Evolutionary conservation across 2,888 invertebrate species (phyloP).

Genomic region (Lepas anatifera): DNA sequence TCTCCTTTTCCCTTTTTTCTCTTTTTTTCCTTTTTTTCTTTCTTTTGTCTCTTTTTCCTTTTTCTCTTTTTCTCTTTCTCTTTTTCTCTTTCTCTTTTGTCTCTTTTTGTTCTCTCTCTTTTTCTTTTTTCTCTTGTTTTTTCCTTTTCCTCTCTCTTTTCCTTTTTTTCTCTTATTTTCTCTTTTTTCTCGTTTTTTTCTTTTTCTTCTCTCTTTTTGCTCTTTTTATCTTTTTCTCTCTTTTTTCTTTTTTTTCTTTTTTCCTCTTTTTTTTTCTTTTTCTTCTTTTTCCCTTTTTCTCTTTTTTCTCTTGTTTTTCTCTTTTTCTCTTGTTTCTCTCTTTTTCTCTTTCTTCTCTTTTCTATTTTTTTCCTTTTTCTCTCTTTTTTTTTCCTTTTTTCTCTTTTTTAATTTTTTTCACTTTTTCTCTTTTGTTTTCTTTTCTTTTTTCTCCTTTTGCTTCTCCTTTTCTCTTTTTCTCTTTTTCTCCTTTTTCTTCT

Average conservation of each 20-base stretch:
- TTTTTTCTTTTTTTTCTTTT: background rate
- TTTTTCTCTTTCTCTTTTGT: background rate
- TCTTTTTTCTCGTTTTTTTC: background rate
- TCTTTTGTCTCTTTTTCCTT: background rate
- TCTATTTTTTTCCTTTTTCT: background rate
- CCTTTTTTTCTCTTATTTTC: background rate
- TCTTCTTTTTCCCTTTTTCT: background rate
- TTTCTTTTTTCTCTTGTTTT: background rate
- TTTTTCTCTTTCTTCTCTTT: background rate
- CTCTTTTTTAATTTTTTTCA: background rate
- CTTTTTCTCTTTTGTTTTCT: background rate
- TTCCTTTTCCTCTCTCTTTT: background rate
- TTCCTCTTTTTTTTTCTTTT: background rate
- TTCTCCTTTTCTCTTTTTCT: background rate
- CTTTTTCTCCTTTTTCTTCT: too few relatives aligned
- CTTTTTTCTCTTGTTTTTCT: background rate
- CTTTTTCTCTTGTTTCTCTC: background rate
- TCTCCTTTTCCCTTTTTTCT: too few relatives aligned
- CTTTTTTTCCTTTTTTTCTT: background rate
- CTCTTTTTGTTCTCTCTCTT: background rate
- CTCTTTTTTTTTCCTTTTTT: background rate
- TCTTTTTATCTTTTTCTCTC: background rate
- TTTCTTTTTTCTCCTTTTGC: background rate
- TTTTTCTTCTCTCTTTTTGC: background rate
- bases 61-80: background rate